These are phyloP conservation scores for Xylocampa areola DNA, from an alignment of 2,888 invertebrate species.

Conservation along the genomic window DNA sequence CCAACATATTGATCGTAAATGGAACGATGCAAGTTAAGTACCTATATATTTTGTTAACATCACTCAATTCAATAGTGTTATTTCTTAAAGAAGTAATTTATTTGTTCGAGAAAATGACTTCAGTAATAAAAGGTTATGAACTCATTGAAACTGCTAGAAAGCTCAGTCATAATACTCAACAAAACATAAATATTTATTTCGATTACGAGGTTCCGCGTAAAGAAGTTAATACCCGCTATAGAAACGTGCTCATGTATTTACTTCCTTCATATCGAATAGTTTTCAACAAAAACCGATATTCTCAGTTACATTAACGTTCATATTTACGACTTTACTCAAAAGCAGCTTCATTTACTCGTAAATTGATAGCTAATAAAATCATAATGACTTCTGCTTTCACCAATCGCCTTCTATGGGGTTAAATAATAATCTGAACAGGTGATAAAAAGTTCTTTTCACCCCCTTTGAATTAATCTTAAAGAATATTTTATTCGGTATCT, in stretches of 20 bases:
- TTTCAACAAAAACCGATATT: slow-evolving; percentile 32
- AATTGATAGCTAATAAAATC: slow-evolving; percentile 69
- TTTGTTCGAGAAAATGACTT: slow-evolving; percentile 11
- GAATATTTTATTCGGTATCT: neutral
- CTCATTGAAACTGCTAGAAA: slow-evolving; percentile 6
- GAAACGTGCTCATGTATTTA: slow-evolving; percentile 5
- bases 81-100: slow-evolving; percentile 3
- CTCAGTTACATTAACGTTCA: slow-evolving; percentile 20
- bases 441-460: neutral
- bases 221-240: slow-evolving; percentile 3
- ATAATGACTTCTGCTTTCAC: slow-evolving; percentile 60
- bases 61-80: neutral
- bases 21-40: too few relatives aligned
- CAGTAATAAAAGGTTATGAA: slow-evolving; percentile 10
- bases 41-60: neutral
- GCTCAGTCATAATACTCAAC: neutral
- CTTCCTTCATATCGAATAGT: slow-evolving; percentile 15
- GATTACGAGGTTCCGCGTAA: slow-evolving; percentile 17
- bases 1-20: too few relatives aligned
- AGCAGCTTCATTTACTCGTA: slow-evolving; percentile 45
- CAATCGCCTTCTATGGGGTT: slow-evolving; percentile 8
- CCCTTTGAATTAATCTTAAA: neutral
- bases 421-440: slow-evolving; percentile 10
- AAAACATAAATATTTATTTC: slow-evolving; percentile 32
- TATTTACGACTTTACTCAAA: slow-evolving; percentile 34